phyloP scores from a whole-genome alignment of 64 coral and sea anemone species.

The Dendrophyllia cribrosa region DNA sequence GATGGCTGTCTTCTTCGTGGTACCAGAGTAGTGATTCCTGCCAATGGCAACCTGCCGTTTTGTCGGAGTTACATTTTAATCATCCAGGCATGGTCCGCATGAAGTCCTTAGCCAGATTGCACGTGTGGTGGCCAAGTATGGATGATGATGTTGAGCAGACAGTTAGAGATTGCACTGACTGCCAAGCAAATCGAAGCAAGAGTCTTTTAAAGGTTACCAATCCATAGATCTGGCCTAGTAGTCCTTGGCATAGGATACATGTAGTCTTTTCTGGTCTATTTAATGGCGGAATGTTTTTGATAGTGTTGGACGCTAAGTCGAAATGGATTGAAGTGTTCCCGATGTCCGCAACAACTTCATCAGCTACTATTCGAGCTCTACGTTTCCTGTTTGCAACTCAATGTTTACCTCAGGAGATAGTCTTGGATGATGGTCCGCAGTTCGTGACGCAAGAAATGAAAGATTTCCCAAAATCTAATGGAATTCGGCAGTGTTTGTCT shows the following conservation, averaged over 20 bases:
- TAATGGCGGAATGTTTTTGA: slow-evolving; percentile 25
- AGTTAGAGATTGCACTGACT: not conserved
- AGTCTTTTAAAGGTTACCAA: slow-evolving; percentile 23
- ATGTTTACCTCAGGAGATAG: slow-evolving; percentile 32
- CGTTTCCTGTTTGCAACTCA: slow-evolving; percentile 15
- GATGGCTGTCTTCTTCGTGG: slow-evolving; percentile 60
- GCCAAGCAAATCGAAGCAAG: slow-evolving; percentile 10
- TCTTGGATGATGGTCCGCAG: slow-evolving; percentile 28
- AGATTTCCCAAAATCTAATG: slow-evolving; percentile 33
- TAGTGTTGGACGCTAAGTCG: slow-evolving; percentile 40
- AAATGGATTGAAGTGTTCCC: slow-evolving; percentile 39
- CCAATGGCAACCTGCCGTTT: slow-evolving; percentile 19
- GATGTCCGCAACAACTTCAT: slow-evolving; percentile 26
- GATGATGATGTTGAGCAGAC: slow-evolving; percentile 51
- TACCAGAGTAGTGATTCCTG: slow-evolving; percentile 50
- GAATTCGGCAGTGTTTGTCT: not conserved
- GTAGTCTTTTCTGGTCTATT: slow-evolving; percentile 42
- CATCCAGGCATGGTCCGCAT: slow-evolving; percentile 54
- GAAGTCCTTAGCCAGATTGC: slow-evolving; percentile 36
- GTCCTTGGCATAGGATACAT: slow-evolving; percentile 46
- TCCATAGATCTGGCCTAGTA: slow-evolving; percentile 50
- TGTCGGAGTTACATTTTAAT: slow-evolving; percentile 39
- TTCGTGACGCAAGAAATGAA: slow-evolving; percentile 16
- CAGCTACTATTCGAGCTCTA: slow-evolving; percentile 29
- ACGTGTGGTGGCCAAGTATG: slow-evolving; percentile 52